A percentile compares a stretch with the other conserved stretches of the same genome.
phyloP scores from a whole-genome alignment of 2,113 vertebrate genomes.

The Laticauda laticaudata region DNA sequence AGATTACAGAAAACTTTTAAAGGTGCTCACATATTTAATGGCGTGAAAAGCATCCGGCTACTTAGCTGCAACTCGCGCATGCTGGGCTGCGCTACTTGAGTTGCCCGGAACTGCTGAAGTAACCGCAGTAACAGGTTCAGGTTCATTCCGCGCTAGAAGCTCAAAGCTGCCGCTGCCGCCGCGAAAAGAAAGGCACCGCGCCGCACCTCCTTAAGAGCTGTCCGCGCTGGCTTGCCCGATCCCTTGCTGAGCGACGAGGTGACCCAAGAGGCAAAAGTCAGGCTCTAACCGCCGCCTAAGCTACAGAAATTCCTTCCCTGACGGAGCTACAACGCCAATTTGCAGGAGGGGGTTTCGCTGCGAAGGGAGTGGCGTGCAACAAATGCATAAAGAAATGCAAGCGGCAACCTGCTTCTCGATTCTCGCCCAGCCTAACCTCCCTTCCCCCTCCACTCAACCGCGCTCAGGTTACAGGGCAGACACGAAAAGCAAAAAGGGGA shows the following conservation, averaged over 20 bases:
- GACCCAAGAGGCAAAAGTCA: not conserved
- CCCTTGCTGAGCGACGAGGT: not conserved
- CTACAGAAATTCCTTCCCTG: conserved; percentile 51
- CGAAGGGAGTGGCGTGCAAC: conserved; percentile 41
- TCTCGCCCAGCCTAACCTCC: conserved; percentile 33
- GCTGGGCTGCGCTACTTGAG: not conserved
- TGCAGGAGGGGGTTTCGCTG: conserved; percentile 7
- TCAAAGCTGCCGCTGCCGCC: not conserved
- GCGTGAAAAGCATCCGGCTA: not conserved
- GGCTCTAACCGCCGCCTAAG: not conserved
- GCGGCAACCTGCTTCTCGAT: conserved; percentile 60
- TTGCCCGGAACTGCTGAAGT: not conserved
- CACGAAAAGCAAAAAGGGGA: not conserved
- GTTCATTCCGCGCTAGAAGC: conserved; percentile 1
- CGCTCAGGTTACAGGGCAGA: conserved; percentile 10
- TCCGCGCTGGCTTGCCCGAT: not conserved
- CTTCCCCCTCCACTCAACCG: not conserved
- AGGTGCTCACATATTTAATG: not conserved
- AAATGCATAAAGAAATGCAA: conserved; percentile 39
- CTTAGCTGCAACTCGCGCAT: not conserved
- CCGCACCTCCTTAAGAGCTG: not conserved
- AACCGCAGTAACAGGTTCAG: not conserved
- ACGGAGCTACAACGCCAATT: conserved; percentile 29
- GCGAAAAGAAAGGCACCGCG: not conserved
- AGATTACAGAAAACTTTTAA: not conserved